Evolutionary conservation across 2,888 invertebrate genomes (phyloP).

Genomic region (Phyto melanocephala): DNA sequence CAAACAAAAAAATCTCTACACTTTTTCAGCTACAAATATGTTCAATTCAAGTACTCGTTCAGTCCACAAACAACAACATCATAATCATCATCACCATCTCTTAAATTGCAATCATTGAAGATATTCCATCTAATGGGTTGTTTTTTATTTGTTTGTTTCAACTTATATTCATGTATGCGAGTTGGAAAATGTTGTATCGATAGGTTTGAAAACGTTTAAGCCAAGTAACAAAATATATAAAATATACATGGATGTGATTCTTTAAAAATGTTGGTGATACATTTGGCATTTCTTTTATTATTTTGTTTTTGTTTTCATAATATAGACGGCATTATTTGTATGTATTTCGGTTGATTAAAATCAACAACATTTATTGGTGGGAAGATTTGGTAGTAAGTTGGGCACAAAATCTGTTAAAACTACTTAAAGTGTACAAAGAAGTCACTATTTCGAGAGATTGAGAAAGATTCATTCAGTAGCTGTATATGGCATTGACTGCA

Average conservation of each 20-base stretch:
- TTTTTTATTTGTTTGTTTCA: neutral
- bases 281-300: conserved; percentile 46
- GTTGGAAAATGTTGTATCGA: neutral
- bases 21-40: too few relatives aligned
- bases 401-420: neutral
- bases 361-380: conserved; percentile 29
- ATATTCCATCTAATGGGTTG: conserved; percentile 14
- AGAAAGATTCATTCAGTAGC: conserved; percentile 19
- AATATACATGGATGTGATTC: neutral
- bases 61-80: neutral
- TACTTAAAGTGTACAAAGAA: neutral
- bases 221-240: neutral
- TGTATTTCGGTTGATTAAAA: conserved; percentile 16
- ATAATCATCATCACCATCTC: neutral
- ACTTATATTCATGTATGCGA: neutral
- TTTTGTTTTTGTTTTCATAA: neutral
- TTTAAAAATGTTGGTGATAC: conserved; percentile 19
- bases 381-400: conserved; percentile 9
- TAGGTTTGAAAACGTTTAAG: conserved; percentile 7
- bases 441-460: conserved; percentile 1
- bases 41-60: neutral
- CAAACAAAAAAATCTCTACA: too few relatives aligned
- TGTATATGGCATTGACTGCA: conserved; percentile 38
- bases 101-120: conserved; percentile 14
- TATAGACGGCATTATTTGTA: conserved; percentile 4